Evolutionary conservation across 2,888 invertebrate genomes (phyloP), one percentile per base, ranked within the genome.

Genomic region (Acanthosepion esculentum): DNA sequence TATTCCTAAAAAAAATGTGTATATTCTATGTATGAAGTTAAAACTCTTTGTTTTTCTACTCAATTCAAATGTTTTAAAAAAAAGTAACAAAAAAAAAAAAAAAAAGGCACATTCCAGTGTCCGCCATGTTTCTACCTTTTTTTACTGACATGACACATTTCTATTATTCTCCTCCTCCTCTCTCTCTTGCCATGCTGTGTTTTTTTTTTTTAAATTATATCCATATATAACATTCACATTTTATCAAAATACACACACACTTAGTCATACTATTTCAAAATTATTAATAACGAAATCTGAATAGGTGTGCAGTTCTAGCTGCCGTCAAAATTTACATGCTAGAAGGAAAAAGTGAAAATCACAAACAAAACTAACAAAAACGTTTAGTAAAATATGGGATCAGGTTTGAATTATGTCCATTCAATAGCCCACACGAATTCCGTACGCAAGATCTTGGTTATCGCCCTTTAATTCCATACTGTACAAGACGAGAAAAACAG

Each of bases 11-110:
- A 64, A 78, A 78, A 78, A n/a, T 78, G 78, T 78, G 78, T 78
- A 78, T 78, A 78, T 78, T 78, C 78, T n/a, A 78, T 12, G 78
- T 78, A 78, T n/a, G n/a, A 78, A 2, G 78, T 78, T 78, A 78
- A 78, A n/a, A n/a, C n/a, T n/a, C n/a, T 78, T 78, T 33, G n/a
- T 78, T 78, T 78, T 78, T 78, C n/a, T 78, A 78, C 78, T 78
- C 78, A 78, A 78, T 78, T 78, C 78, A 78, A 78, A 10, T 78
- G 29, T 33, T 33, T n/a, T 78, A 12, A 10, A 78, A 78, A 55
- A 55, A 55, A 20, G 55, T 41, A 50, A 50, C 50, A 50, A 50
- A 50, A 50, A 8, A 59, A n/a, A 78, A n/a, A 78, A 33, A n/a
- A 78, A 78, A 12, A 78, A 5, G 78, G 78, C 78, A 78, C 78